A percentile compares a stretch with the other conserved stretches of the same genome.
Conservation (phyloP, 2,797 vertebrate genomes). For the Thunnus albacares region DNA sequence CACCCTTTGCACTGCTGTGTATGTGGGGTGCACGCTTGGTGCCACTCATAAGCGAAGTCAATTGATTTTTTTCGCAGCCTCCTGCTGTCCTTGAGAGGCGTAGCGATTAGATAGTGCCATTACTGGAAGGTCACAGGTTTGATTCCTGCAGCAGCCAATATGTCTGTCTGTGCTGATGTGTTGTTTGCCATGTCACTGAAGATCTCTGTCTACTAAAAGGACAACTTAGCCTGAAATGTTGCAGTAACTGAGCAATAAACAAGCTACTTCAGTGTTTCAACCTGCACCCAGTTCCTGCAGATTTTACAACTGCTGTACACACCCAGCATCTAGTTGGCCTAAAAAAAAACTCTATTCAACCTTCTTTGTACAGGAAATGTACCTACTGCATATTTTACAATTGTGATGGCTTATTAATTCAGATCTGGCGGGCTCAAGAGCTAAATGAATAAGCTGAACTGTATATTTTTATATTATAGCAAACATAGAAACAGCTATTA, state of each 20-base stretch:
- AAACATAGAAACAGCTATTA: not conserved
- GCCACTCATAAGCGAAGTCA: conserved; percentile 21
- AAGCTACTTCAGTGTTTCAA: not conserved
- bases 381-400: not conserved
- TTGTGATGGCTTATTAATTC: conserved; percentile 21
- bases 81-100: conserved; percentile 15
- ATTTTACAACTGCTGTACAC: conserved; percentile 1
- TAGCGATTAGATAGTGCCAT: not conserved
- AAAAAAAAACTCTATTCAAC: not conserved
- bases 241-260: not conserved
- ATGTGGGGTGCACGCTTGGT: not conserved
- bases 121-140: conserved; percentile 41
- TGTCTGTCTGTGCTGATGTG: not conserved
- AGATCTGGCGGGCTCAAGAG: not conserved
- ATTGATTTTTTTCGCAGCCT: conserved; percentile 9
- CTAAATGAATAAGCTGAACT: conserved; percentile 11
- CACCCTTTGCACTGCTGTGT: conserved; percentile 10
- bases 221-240: not conserved
- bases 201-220: not conserved
- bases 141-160: not conserved
- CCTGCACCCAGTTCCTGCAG: not conserved
- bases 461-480: conserved; percentile 9
- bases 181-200: not conserved
- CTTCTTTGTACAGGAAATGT: not conserved
- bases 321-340: not conserved